These are phyloP conservation scores for Colletes collaris DNA, from an alignment of 2,888 invertebrate genomes.

Conservation along the genomic window DNA sequence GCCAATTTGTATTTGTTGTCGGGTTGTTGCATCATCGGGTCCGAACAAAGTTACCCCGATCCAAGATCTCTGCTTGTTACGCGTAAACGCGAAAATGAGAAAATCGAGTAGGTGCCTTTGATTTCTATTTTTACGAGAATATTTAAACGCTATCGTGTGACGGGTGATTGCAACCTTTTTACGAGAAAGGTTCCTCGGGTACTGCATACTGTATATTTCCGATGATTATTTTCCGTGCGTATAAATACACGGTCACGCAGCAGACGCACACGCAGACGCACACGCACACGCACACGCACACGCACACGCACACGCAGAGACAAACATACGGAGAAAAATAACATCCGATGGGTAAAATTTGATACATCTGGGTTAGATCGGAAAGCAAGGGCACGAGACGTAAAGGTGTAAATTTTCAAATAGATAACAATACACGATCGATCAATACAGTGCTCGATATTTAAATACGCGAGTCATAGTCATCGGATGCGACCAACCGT, in stretches of 20 bases:
- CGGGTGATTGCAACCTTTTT: neutral
- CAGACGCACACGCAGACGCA: neutral
- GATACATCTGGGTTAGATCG: constrained; percentile 45
- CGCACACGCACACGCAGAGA: too few species aligned
- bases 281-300: too few species aligned
- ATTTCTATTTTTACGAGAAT: too few species aligned
- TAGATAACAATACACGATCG: constrained; percentile 40
- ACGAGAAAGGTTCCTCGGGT: constrained; percentile 30
- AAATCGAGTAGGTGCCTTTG: too few species aligned
- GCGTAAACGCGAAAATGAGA: too few species aligned
- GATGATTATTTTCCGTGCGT: too few species aligned
- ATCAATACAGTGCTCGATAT: constrained; percentile 40
- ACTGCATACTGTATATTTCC: neutral
- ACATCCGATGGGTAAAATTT: constrained; percentile 13
- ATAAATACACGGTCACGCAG: neutral
- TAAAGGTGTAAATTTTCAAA: constrained; percentile 24
- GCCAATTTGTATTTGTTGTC: neutral
- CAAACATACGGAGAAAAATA: constrained; percentile 10
- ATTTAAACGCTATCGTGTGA: too few species aligned
- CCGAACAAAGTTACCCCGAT: too few species aligned
- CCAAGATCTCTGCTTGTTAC: too few species aligned
- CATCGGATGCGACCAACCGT: neutral
- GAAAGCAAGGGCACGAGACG: constrained; percentile 29
- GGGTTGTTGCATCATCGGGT: too few species aligned
- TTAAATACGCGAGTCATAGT: constrained; percentile 2